These are phyloP conservation scores for Natrix natrix DNA, from an alignment of 2,797 vertebrate genomes.

Conservation along the genomic window DNA sequence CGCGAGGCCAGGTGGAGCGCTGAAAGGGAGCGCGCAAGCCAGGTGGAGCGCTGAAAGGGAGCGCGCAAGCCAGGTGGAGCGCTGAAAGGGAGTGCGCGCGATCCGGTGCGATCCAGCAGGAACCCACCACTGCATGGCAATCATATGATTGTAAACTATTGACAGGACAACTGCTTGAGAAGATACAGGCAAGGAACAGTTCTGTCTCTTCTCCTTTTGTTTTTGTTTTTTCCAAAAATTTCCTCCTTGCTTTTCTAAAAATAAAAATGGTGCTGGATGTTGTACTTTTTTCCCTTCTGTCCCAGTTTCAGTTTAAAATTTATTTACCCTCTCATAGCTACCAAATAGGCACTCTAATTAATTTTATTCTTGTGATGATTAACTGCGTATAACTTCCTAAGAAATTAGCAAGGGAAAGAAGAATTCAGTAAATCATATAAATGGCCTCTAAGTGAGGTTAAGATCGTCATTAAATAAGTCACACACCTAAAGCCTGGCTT, in stretches of 20 bases:
- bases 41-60: too few species aligned
- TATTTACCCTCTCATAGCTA: slow-evolving; percentile 75
- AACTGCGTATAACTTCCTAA: slow-evolving; percentile 77
- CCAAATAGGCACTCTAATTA: slow-evolving; percentile 71
- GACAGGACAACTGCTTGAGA: not conserved
- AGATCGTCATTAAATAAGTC: slow-evolving; percentile 75
- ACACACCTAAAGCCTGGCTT: slow-evolving; percentile 60
- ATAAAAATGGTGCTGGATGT: not conserved
- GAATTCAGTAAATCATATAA: slow-evolving; percentile 76
- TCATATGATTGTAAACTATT: not conserved
- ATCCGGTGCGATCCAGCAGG: too few species aligned
- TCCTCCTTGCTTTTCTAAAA: slow-evolving; percentile 4
- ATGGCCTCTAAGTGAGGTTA: slow-evolving; percentile 75
- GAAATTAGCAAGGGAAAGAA: slow-evolving; percentile 76
- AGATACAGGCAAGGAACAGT: not conserved
- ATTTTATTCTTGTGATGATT: slow-evolving; percentile 77
- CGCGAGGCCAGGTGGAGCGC: too few species aligned
- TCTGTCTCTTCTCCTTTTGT: not conserved
- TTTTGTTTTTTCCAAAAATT: not conserved
- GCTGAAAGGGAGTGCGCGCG: too few species aligned
- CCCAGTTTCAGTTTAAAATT: slow-evolving; percentile 64
- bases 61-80: too few species aligned
- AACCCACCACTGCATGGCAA: too few species aligned
- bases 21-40: too few species aligned
- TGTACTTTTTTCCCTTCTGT: slow-evolving; percentile 52